phyloP scores from a whole-genome alignment of 2,888 invertebrate species.

The Caenorhabditis sp. region DNA sequence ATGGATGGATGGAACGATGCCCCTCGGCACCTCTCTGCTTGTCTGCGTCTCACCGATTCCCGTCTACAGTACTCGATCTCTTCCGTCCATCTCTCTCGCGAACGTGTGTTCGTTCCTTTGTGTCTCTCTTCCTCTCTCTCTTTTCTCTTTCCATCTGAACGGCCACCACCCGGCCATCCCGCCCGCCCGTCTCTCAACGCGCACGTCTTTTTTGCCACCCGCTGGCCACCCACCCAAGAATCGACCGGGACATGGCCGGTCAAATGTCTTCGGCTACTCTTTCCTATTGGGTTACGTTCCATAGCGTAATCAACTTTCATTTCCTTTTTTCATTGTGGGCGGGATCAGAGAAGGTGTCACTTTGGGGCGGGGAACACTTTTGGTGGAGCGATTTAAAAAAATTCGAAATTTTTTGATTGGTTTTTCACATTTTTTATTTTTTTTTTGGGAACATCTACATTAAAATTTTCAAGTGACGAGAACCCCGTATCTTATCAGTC shows the following conservation, averaged over 20 bases:
- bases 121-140: conserved; percentile 10
- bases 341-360: too few relatives aligned
- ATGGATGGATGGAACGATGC: neutral
- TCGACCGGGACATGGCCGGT: conserved; percentile 18
- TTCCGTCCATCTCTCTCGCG: neutral
- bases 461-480: too few relatives aligned
- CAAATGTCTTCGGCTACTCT: neutral
- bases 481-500: too few relatives aligned
- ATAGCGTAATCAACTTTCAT: too few relatives aligned
- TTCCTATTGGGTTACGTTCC: too few relatives aligned
- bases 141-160: conserved; percentile 25
- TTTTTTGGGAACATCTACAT: too few relatives aligned
- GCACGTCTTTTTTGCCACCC: conserved; percentile 16
- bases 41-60: conserved; percentile 16
- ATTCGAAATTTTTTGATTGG: too few relatives aligned
- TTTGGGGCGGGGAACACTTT: too few relatives aligned
- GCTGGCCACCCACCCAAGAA: neutral
- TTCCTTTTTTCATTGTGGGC: too few relatives aligned
- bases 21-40: neutral
- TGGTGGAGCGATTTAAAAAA: too few relatives aligned
- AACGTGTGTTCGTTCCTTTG: conserved; percentile 11
- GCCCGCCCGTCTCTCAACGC: conserved; percentile 6
- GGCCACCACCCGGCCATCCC: conserved; percentile 35
- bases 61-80: neutral
- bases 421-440: too few relatives aligned